Evolutionary conservation across 2,113 vertebrate species (phyloP), one percentile per base, ranked within the genome.

Genomic region (Atrichornis clamosus): DNA sequence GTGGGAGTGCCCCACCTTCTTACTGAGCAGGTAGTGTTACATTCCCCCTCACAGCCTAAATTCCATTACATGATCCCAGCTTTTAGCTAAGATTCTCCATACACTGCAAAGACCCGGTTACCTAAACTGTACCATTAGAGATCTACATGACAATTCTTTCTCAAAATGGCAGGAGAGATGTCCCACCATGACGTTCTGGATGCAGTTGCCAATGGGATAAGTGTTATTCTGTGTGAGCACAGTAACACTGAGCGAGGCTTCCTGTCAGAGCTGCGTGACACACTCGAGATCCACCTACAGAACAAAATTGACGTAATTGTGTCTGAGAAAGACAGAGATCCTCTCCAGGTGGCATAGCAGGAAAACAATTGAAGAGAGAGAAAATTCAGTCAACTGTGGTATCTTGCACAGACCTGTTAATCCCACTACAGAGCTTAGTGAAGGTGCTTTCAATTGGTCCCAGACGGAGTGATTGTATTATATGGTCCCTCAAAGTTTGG

Each of bases 211-310:
- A 98, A 93, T 14, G 99, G 99, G 72, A 98, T 98, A 73, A 99
- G 96, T 21, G 98, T 99, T 87, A 97, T 99, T 95, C 98, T 99
- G 70, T 99, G 99, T 72, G 99, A 99, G 53, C 99, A 99, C 65
- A 99, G 99, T 96, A 99, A 99, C 98, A 99, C 98, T 2, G 99
- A 99, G 95, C 98, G 99, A 58, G 99, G 99, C n/a, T 99, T 99
- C 94, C 98, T 99, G 93, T 79, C 97, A 6, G 98, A 99, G 59
- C 98, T 99, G 96, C 97, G 95, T 80, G 97, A 98, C 39, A 84
- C 94, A 42, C 98, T 99, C 13, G 19, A 85, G 2, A 42, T 84
- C 41, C 97, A 96, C 55, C 96, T 99, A 35, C 97, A 98, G 33
- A 97, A 98, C 47, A 97, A 96, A 13, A 87, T 99, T 52, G 93